Conservation (phyloP, 2,888 invertebrate species). For the Chrysolina oricalcia region DNA sequence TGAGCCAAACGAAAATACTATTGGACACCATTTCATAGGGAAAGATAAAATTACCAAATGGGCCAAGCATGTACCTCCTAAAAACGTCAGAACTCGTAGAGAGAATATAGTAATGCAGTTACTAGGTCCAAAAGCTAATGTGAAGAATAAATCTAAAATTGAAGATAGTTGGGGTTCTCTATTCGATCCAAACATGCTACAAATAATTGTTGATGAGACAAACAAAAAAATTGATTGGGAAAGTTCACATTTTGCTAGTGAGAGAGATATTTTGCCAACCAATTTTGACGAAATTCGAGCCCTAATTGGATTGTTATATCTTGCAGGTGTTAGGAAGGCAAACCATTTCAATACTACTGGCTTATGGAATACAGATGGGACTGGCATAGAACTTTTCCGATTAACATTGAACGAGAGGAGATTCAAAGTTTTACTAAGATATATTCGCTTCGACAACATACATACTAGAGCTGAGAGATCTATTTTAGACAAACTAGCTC, state of each 20-base stretch:
- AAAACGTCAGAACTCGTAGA: conserved; percentile 23
- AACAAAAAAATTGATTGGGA: background rate
- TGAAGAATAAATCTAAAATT: conserved; percentile 4
- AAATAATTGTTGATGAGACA: background rate
- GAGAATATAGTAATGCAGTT: background rate
- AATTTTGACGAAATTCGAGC: background rate
- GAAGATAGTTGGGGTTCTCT: background rate
- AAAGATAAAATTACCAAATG: conserved; percentile 27
- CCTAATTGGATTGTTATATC: background rate
- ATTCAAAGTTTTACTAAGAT: background rate
- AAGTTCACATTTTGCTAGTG: background rate
- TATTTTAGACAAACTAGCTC: background rate
- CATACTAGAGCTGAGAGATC: no score
- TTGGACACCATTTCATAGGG: conserved; percentile 19
- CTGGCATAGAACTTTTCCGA: background rate
- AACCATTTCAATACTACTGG: background rate
- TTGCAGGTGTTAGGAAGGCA: background rate
- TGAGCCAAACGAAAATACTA: conserved; percentile 7
- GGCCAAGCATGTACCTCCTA: conserved; percentile 21
- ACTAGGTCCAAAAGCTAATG: conserved; percentile 9
- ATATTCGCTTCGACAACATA: no score
- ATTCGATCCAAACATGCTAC: background rate
- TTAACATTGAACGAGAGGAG: no score
- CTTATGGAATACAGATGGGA: no score
- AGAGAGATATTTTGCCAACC: background rate